Base-by-base conservation (phyloP, 1,140 invertebrate species). In the Saxidomus purpurata region DNA sequence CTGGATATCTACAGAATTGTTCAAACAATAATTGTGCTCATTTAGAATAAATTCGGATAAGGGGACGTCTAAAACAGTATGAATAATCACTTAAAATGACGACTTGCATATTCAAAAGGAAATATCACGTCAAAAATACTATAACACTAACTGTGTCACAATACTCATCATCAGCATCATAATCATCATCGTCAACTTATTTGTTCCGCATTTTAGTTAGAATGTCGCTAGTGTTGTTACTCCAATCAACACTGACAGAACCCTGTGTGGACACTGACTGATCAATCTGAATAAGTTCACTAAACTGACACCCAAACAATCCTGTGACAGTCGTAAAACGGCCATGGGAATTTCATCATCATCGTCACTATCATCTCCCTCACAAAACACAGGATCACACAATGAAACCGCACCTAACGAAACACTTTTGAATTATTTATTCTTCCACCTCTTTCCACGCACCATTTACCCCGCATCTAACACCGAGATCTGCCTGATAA, bases 401-500 rank as follows among this genome's bases (percentile, higher is more conserved):
- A 15, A 8, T 15, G n/a, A 61, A 61, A 11, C 79, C 79, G 59
- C 79, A 81, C 25, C 43, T 81, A 19, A 19, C 47, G 52, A 81
- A 81, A 36, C 79, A 81, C 79, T 81, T 81, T 4, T 13, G 4
- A 38, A 81, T 81, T 6, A 49, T 81, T 15, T 8, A n/a, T 17
- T n/a, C 19, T 15, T 81, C 55, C 4, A 81, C 36, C 13, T 81
- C 79, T 55, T 81, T 81, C 52, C 52, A 81, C 1, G 55, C 47
- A 38, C 34, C 25, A 61, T 34, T 59, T 22, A 81, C 40, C 79
- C 79, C 55, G 79, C 79, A 28, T 81, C 25, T 8, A 81, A 25
- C 15, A 81, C 38, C 6, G n/a, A 13, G 13, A 81, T 59, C 22
- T 59, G 31, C 31, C 31, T 81, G 4, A 81, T 47, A n/a, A 61